These are phyloP conservation scores for Pristiophorus japonicus DNA, from an alignment of 2,113 vertebrate genomes.

Conservation along the genomic window DNA sequence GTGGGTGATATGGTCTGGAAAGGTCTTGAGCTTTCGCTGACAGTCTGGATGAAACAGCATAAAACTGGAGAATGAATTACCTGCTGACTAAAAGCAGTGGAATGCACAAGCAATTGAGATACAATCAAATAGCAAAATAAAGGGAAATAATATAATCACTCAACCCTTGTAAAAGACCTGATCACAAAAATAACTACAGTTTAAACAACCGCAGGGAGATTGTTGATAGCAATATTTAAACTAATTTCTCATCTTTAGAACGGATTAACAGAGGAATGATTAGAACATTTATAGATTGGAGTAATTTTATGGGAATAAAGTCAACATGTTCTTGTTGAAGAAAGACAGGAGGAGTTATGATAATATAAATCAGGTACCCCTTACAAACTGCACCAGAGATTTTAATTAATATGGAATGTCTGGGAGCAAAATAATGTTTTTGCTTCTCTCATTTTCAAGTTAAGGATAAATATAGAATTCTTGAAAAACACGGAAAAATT, in stretches of 20 bases:
- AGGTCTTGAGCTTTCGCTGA: neutral
- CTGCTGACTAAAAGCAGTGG: neutral
- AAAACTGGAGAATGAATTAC: neutral
- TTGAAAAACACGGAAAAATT: neutral
- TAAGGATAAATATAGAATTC: neutral
- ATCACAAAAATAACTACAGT: slow-evolving; percentile 29
- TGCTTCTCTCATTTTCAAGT: neutral
- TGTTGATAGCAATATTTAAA: slow-evolving; percentile 22
- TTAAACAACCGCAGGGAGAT: slow-evolving; percentile 3
- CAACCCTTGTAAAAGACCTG: slow-evolving; percentile 17
- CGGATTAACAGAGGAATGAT: neutral
- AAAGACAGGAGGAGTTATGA: neutral
- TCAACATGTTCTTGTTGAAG: neutral
- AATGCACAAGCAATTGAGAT: neutral
- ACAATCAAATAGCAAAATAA: slow-evolving; percentile 8
- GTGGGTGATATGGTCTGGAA: neutral
- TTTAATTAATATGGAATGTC: neutral
- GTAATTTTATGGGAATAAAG: slow-evolving; percentile 12
- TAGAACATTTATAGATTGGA: neutral
- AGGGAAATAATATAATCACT: slow-evolving; percentile 23
- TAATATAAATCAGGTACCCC: neutral
- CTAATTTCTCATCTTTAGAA: slow-evolving; percentile 24
- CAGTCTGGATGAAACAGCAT: neutral
- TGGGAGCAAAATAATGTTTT: neutral
- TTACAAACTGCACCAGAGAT: neutral